phyloP scores from a whole-genome alignment of 2,888 invertebrate species.

The Bimastos eiseni region DNA sequence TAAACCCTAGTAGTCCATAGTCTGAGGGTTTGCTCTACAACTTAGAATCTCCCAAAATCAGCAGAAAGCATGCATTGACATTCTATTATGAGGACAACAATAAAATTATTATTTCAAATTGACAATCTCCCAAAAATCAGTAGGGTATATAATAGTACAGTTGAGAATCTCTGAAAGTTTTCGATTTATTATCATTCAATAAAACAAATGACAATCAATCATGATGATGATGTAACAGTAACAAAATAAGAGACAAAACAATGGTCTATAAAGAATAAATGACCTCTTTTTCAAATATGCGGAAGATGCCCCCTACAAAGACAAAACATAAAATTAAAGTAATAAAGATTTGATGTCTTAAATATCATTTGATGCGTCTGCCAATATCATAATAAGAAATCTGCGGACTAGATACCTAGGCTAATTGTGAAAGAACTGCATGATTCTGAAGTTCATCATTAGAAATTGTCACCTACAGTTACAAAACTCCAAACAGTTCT shows the following conservation, averaged over 20 bases:
- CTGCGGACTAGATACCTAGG: not conserved
- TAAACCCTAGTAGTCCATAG: not conserved
- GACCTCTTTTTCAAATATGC: not conserved
- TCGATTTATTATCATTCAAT: not conserved
- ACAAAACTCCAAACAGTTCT: not conserved
- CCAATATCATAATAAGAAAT: not conserved
- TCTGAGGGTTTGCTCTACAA: not conserved
- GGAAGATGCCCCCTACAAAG: not conserved
- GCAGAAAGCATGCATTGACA: not conserved
- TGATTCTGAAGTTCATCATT: not conserved
- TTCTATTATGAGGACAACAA: not conserved
- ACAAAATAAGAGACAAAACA: not conserved
- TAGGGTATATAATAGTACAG: not conserved
- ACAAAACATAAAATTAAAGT: not conserved
- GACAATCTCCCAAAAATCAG: not conserved
- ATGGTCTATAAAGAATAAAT: not conserved
- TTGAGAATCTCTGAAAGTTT: not conserved
- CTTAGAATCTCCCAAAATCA: conserved; percentile 1
- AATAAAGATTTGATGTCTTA: not conserved
- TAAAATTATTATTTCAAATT: not conserved
- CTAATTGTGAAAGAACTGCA: too few relatives aligned
- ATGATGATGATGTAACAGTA: not conserved
- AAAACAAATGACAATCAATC: not conserved
- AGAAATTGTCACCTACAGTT: not conserved
- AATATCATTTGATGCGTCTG: not conserved